Evolutionary conservation across 1,140 invertebrate genomes (phyloP).

Genomic region (Drosophila triauraria): DNA sequence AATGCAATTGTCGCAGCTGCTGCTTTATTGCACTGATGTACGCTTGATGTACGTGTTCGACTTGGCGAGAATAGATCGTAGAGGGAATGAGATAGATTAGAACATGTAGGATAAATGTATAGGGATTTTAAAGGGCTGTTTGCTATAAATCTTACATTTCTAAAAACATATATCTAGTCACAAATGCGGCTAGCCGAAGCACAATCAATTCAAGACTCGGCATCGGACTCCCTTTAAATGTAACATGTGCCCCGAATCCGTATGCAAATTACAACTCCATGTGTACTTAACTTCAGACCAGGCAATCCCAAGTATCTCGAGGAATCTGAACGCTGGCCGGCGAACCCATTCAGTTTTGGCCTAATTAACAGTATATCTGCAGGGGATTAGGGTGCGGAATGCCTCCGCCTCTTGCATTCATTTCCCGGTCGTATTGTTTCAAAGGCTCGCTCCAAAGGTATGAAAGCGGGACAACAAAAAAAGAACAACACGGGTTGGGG

Average conservation of each 20-base stretch:
- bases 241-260: conserved; percentile 1
- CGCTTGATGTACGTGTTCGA: conserved; percentile 29
- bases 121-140: background rate
- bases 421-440: conserved; percentile 57
- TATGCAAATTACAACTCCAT: conserved; percentile 29
- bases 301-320: conserved; percentile 24
- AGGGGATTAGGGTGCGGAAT: conserved; percentile 52
- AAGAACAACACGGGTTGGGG: background rate
- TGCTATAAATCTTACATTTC: background rate
- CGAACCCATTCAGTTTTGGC: conserved; percentile 42
- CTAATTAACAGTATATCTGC: conserved; percentile 61
- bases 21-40: conserved; percentile 40
- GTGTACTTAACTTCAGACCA: conserved; percentile 32
- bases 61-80: background rate
- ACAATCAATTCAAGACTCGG: conserved; percentile 1
- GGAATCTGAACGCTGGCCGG: conserved; percentile 20
- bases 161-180: background rate
- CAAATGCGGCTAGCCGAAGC: background rate
- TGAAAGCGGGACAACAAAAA: conserved; percentile 31
- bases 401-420: conserved; percentile 49
- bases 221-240: background rate
- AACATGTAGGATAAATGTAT: background rate
- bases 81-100: conserved; percentile 4
- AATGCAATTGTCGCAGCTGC: conserved; percentile 49
- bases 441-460: conserved; percentile 57